Percentiles rank a stretch among this genome's conserved stretches.
Evolutionary conservation across 2,113 vertebrate genomes (phyloP).

Genomic region (Calidris pygmaea): DNA sequence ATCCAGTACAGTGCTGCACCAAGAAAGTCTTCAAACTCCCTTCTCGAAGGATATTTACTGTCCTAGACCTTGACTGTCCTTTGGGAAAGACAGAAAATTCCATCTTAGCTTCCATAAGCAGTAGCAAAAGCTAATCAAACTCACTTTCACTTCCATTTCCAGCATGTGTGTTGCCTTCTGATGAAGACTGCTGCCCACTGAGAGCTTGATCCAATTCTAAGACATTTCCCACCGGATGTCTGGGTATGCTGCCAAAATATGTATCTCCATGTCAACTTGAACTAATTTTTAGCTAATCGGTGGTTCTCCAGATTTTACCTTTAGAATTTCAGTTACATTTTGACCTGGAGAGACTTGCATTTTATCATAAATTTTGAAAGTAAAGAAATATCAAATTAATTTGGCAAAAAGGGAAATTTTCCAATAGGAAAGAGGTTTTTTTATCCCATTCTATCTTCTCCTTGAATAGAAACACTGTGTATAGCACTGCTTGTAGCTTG

Average conservation of each 20-base stretch:
- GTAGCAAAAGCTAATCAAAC: slow-evolving; percentile 1
- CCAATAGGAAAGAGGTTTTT: not conserved
- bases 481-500: not conserved
- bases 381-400: not conserved
- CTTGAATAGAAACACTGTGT: not conserved
- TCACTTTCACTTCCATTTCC: not conserved
- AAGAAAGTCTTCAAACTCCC: not conserved
- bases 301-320: not conserved
- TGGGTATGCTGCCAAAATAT: not conserved
- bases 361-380: not conserved
- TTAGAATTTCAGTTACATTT: not conserved
- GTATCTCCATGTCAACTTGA: not conserved
- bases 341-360: not conserved
- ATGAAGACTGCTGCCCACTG: not conserved
- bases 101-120: not conserved
- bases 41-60: not conserved
- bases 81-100: slow-evolving; percentile 1
- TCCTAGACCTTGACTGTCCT: not conserved
- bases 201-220: not conserved
- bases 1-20: not conserved
- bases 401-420: not conserved
- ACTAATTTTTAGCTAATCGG: not conserved
- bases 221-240: not conserved
- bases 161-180: not conserved
- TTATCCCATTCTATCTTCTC: not conserved